Evolutionary conservation across 2,113 vertebrate species (phyloP), one percentile per base, ranked within the genome.

Genomic region (Ctenomys sociabilis): DNA sequence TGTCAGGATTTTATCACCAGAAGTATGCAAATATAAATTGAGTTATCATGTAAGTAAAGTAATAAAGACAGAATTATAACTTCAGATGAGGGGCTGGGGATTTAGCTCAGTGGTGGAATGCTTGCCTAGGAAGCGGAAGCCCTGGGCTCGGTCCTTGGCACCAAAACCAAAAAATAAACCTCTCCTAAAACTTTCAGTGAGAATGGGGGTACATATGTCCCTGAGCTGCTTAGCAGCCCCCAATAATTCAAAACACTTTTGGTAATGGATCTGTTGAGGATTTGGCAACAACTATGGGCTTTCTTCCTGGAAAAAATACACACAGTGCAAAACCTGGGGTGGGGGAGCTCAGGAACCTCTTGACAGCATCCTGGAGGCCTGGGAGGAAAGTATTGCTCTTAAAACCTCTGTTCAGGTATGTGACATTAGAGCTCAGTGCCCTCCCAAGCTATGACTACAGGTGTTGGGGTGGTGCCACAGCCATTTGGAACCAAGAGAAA

Each of bases 231-330:
- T 82, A 49, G 66, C n/a, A 95, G 49, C 37, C 59, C 13, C 57
- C 22, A 45, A 72, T 61, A 63, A 85, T 66, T 94, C 32, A 59
- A 90, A 61, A 78, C 54, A 45, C n/a, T 86, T 86, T 96, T 66
- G 45, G 30, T 82, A 45, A 84, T 43, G 37, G 61, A 63, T 77
- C 77, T 70, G 26, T 68, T 95, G 80, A 37, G 84, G 73, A 94
- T 57, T 84, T 90, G 75, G 81, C 32, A 89, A 54, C 16, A 49
- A 35, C 16, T 68, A 16, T 94, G 32, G 30, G 22, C 32, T 93
- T 95, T 92, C 14, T 96, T 54, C 12, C 30, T 35, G 30, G 49
- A 78, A 87, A 73, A 78, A 87, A 73, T 52, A 9, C 5, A 68
- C 45, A 85, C 12, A 78, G 37, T 68, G 43, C 7, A 83, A 43